phyloP scores from a whole-genome alignment of 2,888 invertebrate species.

The Ethmia dodecea region DNA sequence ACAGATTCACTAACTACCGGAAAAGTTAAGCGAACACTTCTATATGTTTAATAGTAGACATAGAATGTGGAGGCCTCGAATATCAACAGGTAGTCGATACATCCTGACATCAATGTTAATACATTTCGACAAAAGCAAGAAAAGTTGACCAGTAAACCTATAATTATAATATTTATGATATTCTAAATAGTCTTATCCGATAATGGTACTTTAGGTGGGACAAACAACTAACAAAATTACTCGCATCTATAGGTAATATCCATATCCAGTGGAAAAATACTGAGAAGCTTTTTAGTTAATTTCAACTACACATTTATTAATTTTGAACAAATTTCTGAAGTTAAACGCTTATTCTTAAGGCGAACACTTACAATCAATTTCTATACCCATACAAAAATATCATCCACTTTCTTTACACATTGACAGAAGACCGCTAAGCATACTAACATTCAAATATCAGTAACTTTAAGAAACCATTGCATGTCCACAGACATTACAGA shows the following conservation, averaged over 20 bases:
- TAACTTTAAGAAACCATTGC: background rate
- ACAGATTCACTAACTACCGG: conserved; percentile 41
- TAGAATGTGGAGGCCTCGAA: conserved; percentile 36
- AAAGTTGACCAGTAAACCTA: conserved; percentile 21
- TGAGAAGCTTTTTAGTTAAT: conserved; percentile 17
- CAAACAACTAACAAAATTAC: conserved; percentile 35
- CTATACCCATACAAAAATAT: conserved; percentile 73
- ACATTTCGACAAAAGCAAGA: conserved; percentile 23
- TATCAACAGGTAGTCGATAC: conserved; percentile 21
- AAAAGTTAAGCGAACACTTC: conserved; percentile 41
- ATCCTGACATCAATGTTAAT: conserved; percentile 30
- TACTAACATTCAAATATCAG: conserved; percentile 26
- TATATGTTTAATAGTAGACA: conserved; percentile 32
- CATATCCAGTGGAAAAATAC: conserved; percentile 26
- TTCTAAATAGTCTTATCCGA: conserved; percentile 41
- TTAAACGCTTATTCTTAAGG: conserved; percentile 40
- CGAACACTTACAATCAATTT: conserved; percentile 55
- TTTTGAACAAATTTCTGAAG: conserved; percentile 11
- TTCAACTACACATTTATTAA: conserved; percentile 1
- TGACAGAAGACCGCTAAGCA: conserved; percentile 61
- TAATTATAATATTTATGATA: conserved; percentile 22
- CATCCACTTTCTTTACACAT: conserved; percentile 64
- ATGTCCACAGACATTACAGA: too few relatives aligned
- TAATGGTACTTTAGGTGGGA: conserved; percentile 71
- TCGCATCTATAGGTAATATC: conserved; percentile 15